Evolutionary conservation across 1,140 invertebrate species (phyloP).

Genomic region (Conus ventricosus): DNA sequence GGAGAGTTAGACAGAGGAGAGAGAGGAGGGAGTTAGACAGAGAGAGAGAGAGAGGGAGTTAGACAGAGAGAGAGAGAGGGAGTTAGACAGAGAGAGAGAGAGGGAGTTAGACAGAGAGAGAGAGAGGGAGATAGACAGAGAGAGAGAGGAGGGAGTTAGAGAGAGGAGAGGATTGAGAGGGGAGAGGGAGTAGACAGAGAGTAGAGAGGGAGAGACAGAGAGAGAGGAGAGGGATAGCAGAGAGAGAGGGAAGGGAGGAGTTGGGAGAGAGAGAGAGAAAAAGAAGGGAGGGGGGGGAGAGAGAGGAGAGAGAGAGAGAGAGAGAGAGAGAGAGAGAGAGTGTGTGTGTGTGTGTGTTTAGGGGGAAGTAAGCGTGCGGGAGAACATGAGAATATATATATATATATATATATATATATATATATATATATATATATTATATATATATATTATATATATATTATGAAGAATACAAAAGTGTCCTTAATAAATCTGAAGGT

Average conservation of each 20-base stretch:
- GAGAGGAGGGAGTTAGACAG: too few relatives aligned
- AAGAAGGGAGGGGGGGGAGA: not conserved
- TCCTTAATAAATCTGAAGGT: too few relatives aligned
- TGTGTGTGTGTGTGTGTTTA: not conserved
- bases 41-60: too few relatives aligned
- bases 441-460: too few relatives aligned
- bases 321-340: conserved; percentile 15
- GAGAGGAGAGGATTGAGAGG: not conserved
- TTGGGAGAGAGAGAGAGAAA: not conserved
- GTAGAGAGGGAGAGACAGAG: not conserved
- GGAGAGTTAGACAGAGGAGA: too few relatives aligned
- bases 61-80: not conserved
- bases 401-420: too few relatives aligned
- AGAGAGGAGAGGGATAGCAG: not conserved
- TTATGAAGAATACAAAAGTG: too few relatives aligned
- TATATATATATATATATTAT: too few relatives aligned
- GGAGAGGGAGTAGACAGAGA: conserved; percentile 1
- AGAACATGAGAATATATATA: not conserved
- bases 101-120: not conserved
- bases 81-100: not conserved
- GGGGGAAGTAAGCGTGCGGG: not conserved
- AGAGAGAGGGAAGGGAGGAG: conserved; percentile 14
- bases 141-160: conserved; percentile 4
- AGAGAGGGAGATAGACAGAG: too few relatives aligned
- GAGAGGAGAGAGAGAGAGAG: not conserved